Evolutionary conservation across 2,113 vertebrate species (phyloP).

Genomic region (Xiphias gladius): DNA sequence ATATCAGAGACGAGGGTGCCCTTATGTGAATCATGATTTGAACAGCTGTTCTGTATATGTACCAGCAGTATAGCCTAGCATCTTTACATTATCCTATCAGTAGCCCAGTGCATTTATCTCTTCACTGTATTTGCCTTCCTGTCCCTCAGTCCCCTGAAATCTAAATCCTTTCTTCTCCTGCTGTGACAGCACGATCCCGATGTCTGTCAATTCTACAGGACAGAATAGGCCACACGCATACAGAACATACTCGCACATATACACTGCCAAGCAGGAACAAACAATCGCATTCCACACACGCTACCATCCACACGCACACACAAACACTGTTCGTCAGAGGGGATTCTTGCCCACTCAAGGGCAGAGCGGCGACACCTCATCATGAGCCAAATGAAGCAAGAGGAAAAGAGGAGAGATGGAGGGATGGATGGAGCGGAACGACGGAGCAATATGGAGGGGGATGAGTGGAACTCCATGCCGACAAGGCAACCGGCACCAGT

Average conservation of each 20-base stretch:
- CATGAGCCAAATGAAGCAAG: slow-evolving; percentile 79
- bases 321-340: slow-evolving; percentile 63
- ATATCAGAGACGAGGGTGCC: neutral
- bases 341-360: slow-evolving; percentile 77
- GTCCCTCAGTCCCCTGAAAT: slow-evolving; percentile 74
- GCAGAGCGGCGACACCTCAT: slow-evolving; percentile 78
- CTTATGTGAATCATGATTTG: slow-evolving; percentile 35
- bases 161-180: slow-evolving; percentile 76
- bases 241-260: slow-evolving; percentile 2
- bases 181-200: slow-evolving; percentile 75
- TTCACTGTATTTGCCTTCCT: slow-evolving; percentile 60
- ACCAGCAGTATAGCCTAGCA: slow-evolving; percentile 40
- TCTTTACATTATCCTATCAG: slow-evolving; percentile 64
- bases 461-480: slow-evolving; percentile 55
- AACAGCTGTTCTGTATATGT: slow-evolving; percentile 33
- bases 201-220: slow-evolving; percentile 69
- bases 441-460: slow-evolving; percentile 59
- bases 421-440: slow-evolving; percentile 72
- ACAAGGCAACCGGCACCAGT: slow-evolving; percentile 26
- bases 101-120: slow-evolving; percentile 69
- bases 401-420: slow-evolving; percentile 60
- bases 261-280: slow-evolving; percentile 16
- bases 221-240: slow-evolving; percentile 61
- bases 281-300: slow-evolving; percentile 59
- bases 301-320: slow-evolving; percentile 28